phyloP scores from a whole-genome alignment of 2,113 vertebrate species.

The Cathartes aura region DNA sequence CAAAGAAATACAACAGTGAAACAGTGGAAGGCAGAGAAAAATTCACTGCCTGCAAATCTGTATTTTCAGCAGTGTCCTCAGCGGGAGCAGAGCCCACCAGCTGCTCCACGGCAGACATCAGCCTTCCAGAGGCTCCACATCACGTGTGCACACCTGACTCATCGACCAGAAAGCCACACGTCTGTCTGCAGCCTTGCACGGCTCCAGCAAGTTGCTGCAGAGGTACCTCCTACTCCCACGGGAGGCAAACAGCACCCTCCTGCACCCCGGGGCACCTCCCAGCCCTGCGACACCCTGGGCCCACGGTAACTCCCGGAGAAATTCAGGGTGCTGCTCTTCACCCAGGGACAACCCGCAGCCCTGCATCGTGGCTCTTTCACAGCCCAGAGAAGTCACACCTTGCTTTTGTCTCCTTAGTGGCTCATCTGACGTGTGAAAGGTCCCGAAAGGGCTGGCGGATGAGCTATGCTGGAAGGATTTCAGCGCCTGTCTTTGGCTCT shows the following conservation, averaged over 20 bases:
- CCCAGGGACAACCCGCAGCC: background rate
- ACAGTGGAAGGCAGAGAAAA: background rate
- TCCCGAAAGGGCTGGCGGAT: background rate
- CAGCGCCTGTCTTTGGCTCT: background rate
- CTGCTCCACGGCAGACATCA: background rate
- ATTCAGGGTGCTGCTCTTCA: background rate
- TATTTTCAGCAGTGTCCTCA: background rate
- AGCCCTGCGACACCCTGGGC: fast-evolving
- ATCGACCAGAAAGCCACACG: background rate
- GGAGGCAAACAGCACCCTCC: background rate
- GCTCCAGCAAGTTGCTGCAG: background rate
- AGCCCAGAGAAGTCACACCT: background rate
- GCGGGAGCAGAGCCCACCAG: background rate
- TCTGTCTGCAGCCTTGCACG: background rate
- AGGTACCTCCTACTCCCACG: background rate
- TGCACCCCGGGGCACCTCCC: background rate
- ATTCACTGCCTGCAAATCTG: background rate
- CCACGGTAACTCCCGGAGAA: background rate
- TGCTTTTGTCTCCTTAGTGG: background rate
- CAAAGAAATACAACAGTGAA: background rate
- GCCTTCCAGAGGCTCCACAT: background rate
- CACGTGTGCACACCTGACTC: background rate
- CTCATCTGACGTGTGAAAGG: background rate
- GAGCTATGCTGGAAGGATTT: background rate
- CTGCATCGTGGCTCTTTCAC: background rate